Base-by-base conservation (phyloP, 2,888 invertebrate genomes). In the Drosophila melanosoma region DNA sequence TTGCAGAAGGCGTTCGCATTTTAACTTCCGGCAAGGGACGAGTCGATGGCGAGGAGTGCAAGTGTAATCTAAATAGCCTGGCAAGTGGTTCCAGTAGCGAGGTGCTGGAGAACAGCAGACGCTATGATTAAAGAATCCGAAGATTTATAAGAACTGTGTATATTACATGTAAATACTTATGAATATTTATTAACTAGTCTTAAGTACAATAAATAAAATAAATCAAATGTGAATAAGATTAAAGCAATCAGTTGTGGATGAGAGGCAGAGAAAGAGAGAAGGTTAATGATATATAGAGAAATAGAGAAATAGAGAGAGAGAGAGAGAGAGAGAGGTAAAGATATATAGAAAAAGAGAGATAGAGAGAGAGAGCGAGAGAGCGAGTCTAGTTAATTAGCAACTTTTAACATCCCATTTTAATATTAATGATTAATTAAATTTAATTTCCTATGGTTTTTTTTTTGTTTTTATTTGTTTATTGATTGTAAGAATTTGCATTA, bases 1-100 rank as follows among this genome's bases (percentile, higher is more conserved):
- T 92, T 15, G 87, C 91, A 0, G 93, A 92, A 51, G 90, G 92
- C 7, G 58, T 92, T 42, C 83, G 89, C 11, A 90, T 92, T 15
- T 56, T 91, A 32, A 83, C 91, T 11, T 79, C 91, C 7, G 81
- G 79, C n/a, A 82, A 72, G 33, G 75, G 83, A 10, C 74, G 69
- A 2, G 33, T 71, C n/a, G 83, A 85, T 32, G 82, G 82, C 20
- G 83, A 85, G 32, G 91, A 91, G 49, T 92, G 91, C 62, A 89
- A 91, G 35, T 92, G 92, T 73, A 82, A 75, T 11, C 70, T 74
- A 8, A 83, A 67, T 49, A 58, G 42, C 12, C 12, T 80, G 33
- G 7, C 38, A 6, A 38, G 29, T 5, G 76, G 69, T 6, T 57
- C 71, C 5, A 84, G 86, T 42, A 84, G 83, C 45, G 91, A 91